These are phyloP conservation scores for Dasysyrphus tricinctus DNA, from an alignment of 2,888 invertebrate species.

Conservation along the genomic window DNA sequence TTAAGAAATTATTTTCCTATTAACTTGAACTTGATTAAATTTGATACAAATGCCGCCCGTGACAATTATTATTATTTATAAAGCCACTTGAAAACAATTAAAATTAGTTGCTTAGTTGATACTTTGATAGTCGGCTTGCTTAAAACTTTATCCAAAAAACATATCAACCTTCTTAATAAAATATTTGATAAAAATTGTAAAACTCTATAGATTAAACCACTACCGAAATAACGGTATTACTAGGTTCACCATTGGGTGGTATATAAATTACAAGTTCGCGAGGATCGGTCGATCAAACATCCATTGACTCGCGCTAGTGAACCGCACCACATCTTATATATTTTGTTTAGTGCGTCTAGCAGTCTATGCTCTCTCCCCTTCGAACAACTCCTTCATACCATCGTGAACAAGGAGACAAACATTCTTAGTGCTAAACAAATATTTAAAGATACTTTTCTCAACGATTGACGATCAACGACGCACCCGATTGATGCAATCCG, in stretches of 20 bases:
- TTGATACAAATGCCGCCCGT: constrained; percentile 23
- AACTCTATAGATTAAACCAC: constrained; percentile 48
- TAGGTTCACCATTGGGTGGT: constrained; percentile 23
- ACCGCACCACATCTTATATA: constrained; percentile 34
- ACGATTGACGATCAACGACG: not conserved
- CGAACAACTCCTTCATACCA: constrained; percentile 48
- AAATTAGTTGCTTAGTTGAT: not conserved
- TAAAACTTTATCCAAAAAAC: constrained; percentile 26
- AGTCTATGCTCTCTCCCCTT: not conserved
- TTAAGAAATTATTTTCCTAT: constrained; percentile 13
- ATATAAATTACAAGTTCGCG: constrained; percentile 58
- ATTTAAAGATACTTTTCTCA: constrained; percentile 32
- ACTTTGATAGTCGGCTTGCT: not conserved
- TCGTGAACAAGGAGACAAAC: not conserved
- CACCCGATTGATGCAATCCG: constrained; percentile 1
- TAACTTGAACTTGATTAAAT: not conserved
- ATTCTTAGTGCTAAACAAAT: constrained; percentile 18
- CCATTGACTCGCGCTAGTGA: constrained; percentile 33
- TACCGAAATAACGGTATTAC: constrained; percentile 49
- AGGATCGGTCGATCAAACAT: constrained; percentile 46
- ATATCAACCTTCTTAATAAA: not conserved
- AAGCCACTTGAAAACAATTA: constrained; percentile 27
- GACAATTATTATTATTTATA: not conserved
- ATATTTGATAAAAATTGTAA: constrained; percentile 48
- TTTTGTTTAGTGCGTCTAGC: too few relatives aligned